phyloP scores from a whole-genome alignment of 2,797 vertebrate species.

The Intellagama lesueurii region DNA sequence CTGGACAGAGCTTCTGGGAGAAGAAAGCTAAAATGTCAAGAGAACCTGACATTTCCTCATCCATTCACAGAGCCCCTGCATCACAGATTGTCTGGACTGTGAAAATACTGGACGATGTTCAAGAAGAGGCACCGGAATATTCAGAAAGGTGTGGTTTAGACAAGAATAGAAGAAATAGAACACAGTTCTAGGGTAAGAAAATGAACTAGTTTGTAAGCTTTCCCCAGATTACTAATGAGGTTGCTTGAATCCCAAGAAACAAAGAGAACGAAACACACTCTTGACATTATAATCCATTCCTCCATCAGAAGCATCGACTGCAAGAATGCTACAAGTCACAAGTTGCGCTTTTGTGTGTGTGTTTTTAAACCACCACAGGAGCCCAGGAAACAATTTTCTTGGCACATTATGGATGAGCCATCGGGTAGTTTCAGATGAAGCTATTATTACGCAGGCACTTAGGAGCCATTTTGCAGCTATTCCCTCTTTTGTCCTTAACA shows the following conservation, averaged over 20 bases:
- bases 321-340: neutral
- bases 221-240: neutral
- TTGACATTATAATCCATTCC: neutral
- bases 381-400: neutral
- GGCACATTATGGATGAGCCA: neutral
- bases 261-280: neutral
- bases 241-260: too few species aligned
- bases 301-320: neutral
- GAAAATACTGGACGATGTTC: neutral
- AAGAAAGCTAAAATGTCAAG: too few species aligned
- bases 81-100: neutral
- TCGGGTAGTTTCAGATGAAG: neutral
- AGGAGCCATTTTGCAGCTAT: too few species aligned
- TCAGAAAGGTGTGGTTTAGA: neutral
- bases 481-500: too few species aligned
- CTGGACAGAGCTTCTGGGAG: too few species aligned
- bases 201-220: neutral
- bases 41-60: neutral
- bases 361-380: neutral
- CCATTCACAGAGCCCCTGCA: neutral
- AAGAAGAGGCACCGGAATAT: neutral
- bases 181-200: neutral
- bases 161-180: neutral
- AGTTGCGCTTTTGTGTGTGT: too few species aligned
- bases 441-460: too few species aligned